Evolutionary conservation across 2,113 vertebrate species (phyloP).

Genomic region (Callaeas wilsoni): DNA sequence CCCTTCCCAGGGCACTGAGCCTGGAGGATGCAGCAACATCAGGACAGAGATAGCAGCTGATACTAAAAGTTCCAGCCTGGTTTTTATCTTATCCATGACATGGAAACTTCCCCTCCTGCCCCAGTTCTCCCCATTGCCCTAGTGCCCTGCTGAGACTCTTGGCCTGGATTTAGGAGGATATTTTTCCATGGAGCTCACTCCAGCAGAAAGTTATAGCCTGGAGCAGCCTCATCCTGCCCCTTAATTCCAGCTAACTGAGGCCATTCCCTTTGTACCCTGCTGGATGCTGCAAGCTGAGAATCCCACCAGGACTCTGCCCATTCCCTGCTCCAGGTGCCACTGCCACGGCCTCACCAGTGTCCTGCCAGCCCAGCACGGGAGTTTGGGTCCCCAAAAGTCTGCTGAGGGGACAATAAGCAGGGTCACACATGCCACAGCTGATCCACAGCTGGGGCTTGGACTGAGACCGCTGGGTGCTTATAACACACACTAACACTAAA

Average conservation of each 20-base stretch:
- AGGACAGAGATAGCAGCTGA: background rate
- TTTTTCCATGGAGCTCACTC: background rate
- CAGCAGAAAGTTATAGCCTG: background rate
- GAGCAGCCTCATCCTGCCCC: background rate
- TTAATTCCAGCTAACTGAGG: background rate
- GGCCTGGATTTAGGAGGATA: background rate
- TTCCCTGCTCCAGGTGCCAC: background rate
- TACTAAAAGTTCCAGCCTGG: background rate
- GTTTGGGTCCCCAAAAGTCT: background rate
- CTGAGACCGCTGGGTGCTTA: fast-evolving
- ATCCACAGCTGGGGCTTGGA: background rate
- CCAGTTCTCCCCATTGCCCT: background rate
- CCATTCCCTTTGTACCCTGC: background rate
- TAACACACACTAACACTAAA: fast-evolving
- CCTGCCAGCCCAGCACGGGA: background rate
- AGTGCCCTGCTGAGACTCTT: background rate
- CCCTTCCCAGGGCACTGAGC: background rate
- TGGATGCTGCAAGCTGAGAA: background rate
- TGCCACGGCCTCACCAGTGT: fast-evolving
- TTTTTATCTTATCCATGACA: background rate
- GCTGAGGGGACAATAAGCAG: background rate
- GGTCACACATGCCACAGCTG: background rate
- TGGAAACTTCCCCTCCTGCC: background rate
- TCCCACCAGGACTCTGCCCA: background rate
- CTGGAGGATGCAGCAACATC: background rate